These are phyloP conservation scores for Molossus molossus DNA, from an alignment of 2,797 vertebrate species.

Conservation along the genomic window DNA sequence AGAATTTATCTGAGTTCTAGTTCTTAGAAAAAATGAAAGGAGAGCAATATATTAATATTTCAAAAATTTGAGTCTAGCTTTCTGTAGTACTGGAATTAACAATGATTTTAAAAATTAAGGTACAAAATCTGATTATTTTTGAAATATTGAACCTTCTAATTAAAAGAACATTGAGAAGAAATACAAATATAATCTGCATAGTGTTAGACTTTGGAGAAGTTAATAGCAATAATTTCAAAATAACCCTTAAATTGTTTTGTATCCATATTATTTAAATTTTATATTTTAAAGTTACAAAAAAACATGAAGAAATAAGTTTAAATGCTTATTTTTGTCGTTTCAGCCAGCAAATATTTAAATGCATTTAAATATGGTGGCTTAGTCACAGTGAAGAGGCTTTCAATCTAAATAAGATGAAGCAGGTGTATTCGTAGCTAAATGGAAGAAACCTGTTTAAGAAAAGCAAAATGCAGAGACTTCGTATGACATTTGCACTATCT, in stretches of 20 bases:
- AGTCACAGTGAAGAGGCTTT: neutral
- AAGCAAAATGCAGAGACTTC: neutral
- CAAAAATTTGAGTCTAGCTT: neutral
- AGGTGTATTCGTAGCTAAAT: neutral
- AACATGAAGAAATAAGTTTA: neutral
- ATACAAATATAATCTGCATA: neutral
- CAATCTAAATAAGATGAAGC: conserved; percentile 36
- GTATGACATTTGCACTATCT: neutral
- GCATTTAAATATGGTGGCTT: conserved; percentile 8
- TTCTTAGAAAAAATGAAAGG: neutral
- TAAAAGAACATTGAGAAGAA: conserved; percentile 46
- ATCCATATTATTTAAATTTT: conserved; percentile 50
- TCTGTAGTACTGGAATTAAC: neutral
- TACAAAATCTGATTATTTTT: neutral
- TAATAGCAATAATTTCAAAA: neutral
- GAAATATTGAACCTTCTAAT: neutral
- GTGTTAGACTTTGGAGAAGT: neutral
- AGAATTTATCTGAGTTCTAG: conserved; percentile 27
- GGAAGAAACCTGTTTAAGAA: neutral
- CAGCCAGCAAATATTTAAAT: neutral
- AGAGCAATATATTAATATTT: neutral
- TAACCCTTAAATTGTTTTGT: neutral
- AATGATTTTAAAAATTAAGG: neutral
- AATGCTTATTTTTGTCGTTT: conserved; percentile 14
- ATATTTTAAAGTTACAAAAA: neutral